Conservation (phyloP, 2,113 vertebrate species). For the Cygnus atratus region DNA sequence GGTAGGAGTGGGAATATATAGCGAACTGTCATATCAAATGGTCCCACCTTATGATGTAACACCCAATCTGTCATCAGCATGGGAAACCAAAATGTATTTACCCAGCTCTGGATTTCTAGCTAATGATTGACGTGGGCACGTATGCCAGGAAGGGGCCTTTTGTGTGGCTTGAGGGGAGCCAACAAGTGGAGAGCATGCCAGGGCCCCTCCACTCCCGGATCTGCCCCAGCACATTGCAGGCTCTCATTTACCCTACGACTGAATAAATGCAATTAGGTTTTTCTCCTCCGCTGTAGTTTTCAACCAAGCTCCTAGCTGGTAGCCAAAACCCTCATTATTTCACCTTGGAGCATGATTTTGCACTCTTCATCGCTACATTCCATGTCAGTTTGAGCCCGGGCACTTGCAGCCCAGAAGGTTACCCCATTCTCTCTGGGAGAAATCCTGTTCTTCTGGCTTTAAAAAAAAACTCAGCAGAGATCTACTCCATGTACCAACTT, state of each 20-base stretch:
- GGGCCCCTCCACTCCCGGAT: neutral
- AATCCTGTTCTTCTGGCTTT: neutral
- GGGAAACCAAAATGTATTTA: constrained; percentile 48
- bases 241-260: neutral
- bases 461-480: neutral
- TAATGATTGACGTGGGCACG: constrained; percentile 38
- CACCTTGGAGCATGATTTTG: neutral
- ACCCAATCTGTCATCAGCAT: neutral
- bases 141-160: constrained; percentile 13
- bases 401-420: constrained; percentile 38
- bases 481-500: neutral
- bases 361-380: neutral
- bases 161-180: neutral
- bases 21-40: neutral
- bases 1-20: constrained; percentile 41
- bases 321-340: neutral
- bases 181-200: rapidly evolving
- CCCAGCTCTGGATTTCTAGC: constrained; percentile 18
- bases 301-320: neutral
- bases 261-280: neutral
- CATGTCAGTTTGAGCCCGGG: neutral
- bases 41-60: constrained; percentile 35
- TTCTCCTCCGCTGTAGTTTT: neutral
- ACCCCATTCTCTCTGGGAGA: neutral
- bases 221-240: neutral